Percentiles rank a stretch among this genome's conserved stretches.
phyloP scores from a whole-genome alignment of 1,140 invertebrate species.

The Episyrphus balteatus region DNA sequence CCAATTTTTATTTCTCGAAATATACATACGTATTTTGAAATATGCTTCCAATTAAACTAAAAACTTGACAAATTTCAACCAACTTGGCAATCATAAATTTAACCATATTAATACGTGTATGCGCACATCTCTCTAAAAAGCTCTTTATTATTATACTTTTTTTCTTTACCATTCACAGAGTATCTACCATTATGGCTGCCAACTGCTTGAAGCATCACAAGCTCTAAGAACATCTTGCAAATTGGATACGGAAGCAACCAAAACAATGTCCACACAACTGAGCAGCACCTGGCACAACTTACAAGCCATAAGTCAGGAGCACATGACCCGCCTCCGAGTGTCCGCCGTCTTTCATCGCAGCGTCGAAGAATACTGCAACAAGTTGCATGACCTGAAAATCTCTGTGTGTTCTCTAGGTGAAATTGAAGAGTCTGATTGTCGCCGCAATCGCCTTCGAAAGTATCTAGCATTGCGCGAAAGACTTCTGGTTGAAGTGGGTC shows the following conservation, averaged over 20 bases:
- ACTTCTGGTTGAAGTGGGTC: conserved; percentile 58
- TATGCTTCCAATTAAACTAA: no score
- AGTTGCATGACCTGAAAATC: conserved; percentile 44
- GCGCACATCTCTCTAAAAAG: background rate
- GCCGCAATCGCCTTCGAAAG: conserved; percentile 33
- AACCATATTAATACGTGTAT: background rate
- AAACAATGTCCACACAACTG: conserved; percentile 37
- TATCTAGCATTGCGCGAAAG: conserved; percentile 53
- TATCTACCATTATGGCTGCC: conserved; percentile 68
- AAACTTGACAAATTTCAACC: no score
- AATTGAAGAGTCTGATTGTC: conserved; percentile 15
- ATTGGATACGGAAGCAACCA: conserved; percentile 36
- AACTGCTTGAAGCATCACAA: conserved; percentile 61
- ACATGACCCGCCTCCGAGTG: conserved; percentile 62
- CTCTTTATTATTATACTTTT: background rate
- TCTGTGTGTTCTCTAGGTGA: conserved; percentile 38
- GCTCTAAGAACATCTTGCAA: conserved; percentile 62
- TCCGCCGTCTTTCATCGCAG: conserved; percentile 65
- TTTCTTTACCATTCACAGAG: conserved; percentile 40
- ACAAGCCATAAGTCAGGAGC: conserved; percentile 59
- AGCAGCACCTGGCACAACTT: conserved; percentile 58
- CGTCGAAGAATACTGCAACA: conserved; percentile 55
- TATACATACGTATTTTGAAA: no score
- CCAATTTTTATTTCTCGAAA: no score
- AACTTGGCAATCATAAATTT: no score